Percentiles rank a stretch among this genome's conserved stretches.
Conservation (phyloP, 2,113 vertebrate genomes). For the Notiomystis cincta region DNA sequence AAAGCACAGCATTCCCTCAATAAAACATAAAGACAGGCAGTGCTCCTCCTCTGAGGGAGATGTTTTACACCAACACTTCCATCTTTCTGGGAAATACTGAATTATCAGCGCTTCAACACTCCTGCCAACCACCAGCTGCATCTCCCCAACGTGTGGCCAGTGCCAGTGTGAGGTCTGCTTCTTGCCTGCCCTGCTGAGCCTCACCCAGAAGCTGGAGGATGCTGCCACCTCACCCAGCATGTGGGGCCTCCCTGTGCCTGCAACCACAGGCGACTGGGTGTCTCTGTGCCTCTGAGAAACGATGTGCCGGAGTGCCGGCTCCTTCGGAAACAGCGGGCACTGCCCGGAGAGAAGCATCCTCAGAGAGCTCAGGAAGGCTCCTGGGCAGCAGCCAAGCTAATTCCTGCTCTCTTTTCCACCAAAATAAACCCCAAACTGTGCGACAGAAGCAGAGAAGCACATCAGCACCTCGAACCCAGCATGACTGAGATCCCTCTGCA, state of each 20-base stretch:
- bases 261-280: not conserved
- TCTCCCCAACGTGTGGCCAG: not conserved
- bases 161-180: not conserved
- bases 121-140: rapidly evolving
- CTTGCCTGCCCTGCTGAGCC: not conserved
- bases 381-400: not conserved
- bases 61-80: not conserved
- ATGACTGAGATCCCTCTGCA: rapidly evolving
- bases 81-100: not conserved
- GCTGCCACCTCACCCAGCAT: not conserved
- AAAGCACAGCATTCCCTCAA: not conserved
- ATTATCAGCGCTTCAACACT: not conserved
- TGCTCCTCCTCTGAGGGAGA: rapidly evolving
- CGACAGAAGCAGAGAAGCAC: not conserved
- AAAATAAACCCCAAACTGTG: not conserved
- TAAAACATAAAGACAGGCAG: rapidly evolving
- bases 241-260: not conserved
- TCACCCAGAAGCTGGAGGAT: not conserved
- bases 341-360: not conserved
- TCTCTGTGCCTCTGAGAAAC: not conserved
- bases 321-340: not conserved
- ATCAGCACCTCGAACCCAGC: rapidly evolving
- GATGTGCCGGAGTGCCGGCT: not conserved
- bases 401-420: not conserved
- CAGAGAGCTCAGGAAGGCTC: not conserved